Percentiles rank a stretch among this genome's conserved stretches.
Conservation (phyloP, 2,888 invertebrate genomes). For the Agrilus cyanescens region DNA sequence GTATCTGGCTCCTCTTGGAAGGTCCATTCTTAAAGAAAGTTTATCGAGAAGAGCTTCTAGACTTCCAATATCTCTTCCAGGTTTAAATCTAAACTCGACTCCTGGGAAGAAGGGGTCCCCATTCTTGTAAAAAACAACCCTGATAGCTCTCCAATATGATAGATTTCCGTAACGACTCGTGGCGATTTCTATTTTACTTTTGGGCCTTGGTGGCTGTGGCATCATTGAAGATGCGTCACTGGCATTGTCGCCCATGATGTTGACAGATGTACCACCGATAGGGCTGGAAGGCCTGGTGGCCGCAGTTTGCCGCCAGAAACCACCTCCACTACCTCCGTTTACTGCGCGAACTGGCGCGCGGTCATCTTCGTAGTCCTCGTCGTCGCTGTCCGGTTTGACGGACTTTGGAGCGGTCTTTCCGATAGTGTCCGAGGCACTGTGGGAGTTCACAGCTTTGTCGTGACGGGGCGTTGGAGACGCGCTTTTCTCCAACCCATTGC, state of each 20-base stretch:
- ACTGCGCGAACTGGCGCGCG: conserved; percentile 30
- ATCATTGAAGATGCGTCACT: conserved; percentile 46
- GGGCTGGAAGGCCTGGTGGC: conserved; percentile 41
- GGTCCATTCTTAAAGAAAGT: conserved; percentile 74
- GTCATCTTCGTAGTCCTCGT: conserved; percentile 26
- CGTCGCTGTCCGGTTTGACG: conserved; percentile 25
- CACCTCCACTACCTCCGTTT: conserved; percentile 37
- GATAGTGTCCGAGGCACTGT: conserved; percentile 13
- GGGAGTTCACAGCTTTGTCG: conserved; percentile 27
- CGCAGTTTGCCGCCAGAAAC: conserved; percentile 38
- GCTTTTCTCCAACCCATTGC: conserved; percentile 36
- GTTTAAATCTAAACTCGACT: conserved; percentile 77
- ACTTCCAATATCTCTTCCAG: conserved; percentile 76
- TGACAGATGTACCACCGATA: conserved; percentile 23
- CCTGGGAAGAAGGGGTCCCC: conserved; percentile 89
- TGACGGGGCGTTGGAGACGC: conserved; percentile 36
- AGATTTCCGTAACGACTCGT: conserved; percentile 58
- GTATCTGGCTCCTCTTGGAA: conserved; percentile 80
- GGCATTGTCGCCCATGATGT: conserved; percentile 45
- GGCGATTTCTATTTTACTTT: conserved; percentile 44
- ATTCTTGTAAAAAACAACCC: conserved; percentile 86
- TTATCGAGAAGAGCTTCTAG: conserved; percentile 78
- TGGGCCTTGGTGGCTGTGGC: conserved; percentile 43
- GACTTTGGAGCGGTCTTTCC: conserved; percentile 18
- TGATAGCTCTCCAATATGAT: conserved; percentile 76